phyloP scores from a whole-genome alignment of 2,113 vertebrate genomes.

The Leptobrachium leishanense region DNA sequence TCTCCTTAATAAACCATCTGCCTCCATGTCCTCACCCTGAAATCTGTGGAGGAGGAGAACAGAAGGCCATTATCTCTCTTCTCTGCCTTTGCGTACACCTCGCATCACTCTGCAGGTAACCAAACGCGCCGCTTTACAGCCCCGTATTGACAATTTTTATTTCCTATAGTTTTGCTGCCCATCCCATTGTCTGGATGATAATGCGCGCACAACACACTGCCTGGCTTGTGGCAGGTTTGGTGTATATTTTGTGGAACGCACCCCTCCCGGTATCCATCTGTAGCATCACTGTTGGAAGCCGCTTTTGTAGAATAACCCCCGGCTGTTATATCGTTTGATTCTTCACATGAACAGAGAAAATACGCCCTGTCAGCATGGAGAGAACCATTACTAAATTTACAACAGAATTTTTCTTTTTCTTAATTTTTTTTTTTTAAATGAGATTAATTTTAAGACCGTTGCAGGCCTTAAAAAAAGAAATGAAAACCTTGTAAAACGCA shows the following conservation, averaged over 20 bases:
- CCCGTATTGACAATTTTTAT: slow-evolving; percentile 50
- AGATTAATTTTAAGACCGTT: too few species aligned
- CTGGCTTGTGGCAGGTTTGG: neutral
- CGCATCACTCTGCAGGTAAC: slow-evolving; percentile 64
- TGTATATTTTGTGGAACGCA: slow-evolving; percentile 29
- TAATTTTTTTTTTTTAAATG: too few species aligned
- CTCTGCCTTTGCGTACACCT: slow-evolving; percentile 46
- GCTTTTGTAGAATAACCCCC: slow-evolving; percentile 83
- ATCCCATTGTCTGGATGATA: neutral
- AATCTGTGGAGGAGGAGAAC: slow-evolving; percentile 65
- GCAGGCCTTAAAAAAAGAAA: too few species aligned
- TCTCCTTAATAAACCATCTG: slow-evolving; percentile 18
- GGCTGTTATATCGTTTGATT: slow-evolving; percentile 77
- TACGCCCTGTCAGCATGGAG: slow-evolving; percentile 80
- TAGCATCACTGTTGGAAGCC: slow-evolving; percentile 86
- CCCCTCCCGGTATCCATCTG: slow-evolving; percentile 73
- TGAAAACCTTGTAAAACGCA: too few species aligned
- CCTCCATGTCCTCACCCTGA: slow-evolving; percentile 54
- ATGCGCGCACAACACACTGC: neutral
- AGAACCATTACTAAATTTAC: slow-evolving; percentile 67
- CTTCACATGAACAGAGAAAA: slow-evolving; percentile 87
- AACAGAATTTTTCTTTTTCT: too few species aligned
- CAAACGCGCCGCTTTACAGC: slow-evolving; percentile 22
- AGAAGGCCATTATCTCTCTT: slow-evolving; percentile 43
- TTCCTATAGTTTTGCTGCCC: slow-evolving; percentile 13